Evolutionary conservation across 37 sponge, comb jelly and placozoan species (phyloP).

Genomic region (Mnemiopsis leidyi): DNA sequence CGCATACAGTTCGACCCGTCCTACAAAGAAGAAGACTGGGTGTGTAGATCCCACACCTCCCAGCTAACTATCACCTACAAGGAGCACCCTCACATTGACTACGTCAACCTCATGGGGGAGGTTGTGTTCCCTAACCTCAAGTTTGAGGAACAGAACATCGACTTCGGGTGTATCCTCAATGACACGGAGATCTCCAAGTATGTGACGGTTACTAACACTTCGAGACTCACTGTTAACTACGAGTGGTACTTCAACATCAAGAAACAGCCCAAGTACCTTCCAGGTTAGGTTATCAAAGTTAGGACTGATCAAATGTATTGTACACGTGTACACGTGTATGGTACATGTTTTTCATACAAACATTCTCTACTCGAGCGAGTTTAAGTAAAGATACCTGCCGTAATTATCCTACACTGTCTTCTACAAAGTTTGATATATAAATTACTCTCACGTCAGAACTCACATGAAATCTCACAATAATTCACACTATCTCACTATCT

Average conservation of each 20-base stretch:
- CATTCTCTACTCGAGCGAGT: no score
- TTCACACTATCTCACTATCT: no score
- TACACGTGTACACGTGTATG: no score
- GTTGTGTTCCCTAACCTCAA: constrained; percentile 91
- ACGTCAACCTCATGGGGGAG: constrained; percentile 73
- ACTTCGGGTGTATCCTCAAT: constrained; percentile 95
- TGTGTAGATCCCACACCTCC: constrained; percentile 66
- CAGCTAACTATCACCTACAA: constrained; percentile 78
- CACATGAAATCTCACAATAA: not conserved
- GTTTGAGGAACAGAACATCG: constrained; percentile 75
- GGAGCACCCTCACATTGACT: constrained; percentile 88
- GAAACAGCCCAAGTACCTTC: not conserved
- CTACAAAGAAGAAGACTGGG: constrained; percentile 74
- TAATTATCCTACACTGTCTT: no score
- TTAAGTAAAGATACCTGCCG: no score
- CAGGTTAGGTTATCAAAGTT: not conserved
- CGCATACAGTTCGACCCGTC: constrained; percentile 81
- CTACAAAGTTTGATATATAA: no score
- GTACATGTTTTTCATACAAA: no score
- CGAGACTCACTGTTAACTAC: constrained; percentile 81
- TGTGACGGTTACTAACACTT: constrained; percentile 82
- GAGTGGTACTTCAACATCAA: constrained; percentile 80
- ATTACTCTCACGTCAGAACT: no score
- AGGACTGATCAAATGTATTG: no score
- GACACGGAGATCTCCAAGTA: constrained; percentile 83